These are phyloP conservation scores for Bothrops jararaca DNA, from an alignment of 2,113 vertebrate genomes.

Conservation along the genomic window DNA sequence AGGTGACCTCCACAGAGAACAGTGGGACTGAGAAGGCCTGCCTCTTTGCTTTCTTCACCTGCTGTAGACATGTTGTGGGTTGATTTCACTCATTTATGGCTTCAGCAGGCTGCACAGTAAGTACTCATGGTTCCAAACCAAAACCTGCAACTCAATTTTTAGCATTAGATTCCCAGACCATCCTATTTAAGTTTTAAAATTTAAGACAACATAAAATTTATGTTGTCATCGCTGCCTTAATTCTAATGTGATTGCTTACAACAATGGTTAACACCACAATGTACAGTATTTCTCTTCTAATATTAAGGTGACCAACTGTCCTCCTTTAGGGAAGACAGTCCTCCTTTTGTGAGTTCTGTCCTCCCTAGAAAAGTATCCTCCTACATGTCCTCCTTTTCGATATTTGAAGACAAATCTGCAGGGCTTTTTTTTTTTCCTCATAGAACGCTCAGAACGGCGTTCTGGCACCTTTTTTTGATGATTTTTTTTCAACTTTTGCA, in stretches of 20 bases:
- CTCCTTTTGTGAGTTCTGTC: no score
- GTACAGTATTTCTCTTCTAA: not conserved
- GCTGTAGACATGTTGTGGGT: not conserved
- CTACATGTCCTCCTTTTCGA: no score
- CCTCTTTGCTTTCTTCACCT: conserved; percentile 11
- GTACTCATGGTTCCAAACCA: not conserved
- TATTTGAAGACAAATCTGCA: no score
- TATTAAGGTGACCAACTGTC: no score
- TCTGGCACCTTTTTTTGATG: no score
- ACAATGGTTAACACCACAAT: conserved; percentile 3
- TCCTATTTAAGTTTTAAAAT: conserved; percentile 18
- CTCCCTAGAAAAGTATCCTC: no score
- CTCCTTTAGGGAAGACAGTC: no score
- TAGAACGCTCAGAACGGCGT: no score
- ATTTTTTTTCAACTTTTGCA: no score
- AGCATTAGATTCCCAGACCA: not conserved
- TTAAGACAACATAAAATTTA: no score
- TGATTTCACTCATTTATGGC: conserved; percentile 13
- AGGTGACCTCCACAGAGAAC: conserved; percentile 21
- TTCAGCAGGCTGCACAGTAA: not conserved
- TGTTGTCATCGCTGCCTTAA: not conserved
- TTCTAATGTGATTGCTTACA: not conserved
- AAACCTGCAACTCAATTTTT: not conserved
- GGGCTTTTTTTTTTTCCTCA: no score
- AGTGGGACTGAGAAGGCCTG: conserved; percentile 21